These are phyloP conservation scores for Argyrosomus regius DNA, from an alignment of 2,797 vertebrate genomes.

Conservation along the genomic window DNA sequence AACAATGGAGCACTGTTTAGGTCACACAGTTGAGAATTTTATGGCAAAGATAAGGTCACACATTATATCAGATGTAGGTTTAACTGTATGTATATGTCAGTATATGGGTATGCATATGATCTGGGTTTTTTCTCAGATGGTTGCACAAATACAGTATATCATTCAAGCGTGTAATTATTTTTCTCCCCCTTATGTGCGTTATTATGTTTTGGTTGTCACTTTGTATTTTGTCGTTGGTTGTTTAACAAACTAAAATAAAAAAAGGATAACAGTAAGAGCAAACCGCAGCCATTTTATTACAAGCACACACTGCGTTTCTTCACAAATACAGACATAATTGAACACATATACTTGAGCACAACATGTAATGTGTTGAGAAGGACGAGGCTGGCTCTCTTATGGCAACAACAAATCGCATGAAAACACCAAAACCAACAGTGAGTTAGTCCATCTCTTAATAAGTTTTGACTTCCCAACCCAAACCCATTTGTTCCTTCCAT, in stretches of 20 bases:
- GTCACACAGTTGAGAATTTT: background rate
- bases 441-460: background rate
- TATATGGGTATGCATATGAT: no score
- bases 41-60: no score
- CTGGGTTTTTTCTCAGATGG: no score
- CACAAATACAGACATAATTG: background rate
- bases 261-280: no score
- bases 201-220: no score
- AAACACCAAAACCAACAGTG: background rate
- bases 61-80: no score
- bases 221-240: no score
- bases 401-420: background rate
- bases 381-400: background rate
- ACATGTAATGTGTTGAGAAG: background rate
- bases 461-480: background rate
- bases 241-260: no score
- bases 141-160: no score
- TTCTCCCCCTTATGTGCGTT: no score
- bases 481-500: background rate
- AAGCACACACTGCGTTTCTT: background rate
- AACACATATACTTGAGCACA: background rate
- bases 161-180: no score
- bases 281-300: background rate
- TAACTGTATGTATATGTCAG: no score
- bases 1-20: constrained; percentile 18